Evolutionary conservation across 92 coral and sea anemone species (phyloP).

Genomic region (Porites lobata): DNA sequence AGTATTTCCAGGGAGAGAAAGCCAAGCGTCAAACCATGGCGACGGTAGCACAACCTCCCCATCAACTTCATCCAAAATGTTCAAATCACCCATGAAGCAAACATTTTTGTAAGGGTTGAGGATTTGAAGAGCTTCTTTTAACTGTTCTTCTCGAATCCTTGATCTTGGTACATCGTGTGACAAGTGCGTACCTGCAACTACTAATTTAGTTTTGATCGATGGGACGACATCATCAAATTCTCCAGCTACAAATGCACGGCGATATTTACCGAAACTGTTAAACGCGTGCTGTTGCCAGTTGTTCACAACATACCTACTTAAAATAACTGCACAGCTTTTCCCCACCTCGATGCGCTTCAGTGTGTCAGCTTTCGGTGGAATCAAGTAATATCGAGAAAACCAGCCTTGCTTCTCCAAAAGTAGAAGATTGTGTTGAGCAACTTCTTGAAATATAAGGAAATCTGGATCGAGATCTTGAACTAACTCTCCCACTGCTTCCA

Average conservation of each 20-base stretch:
- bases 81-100: slow-evolving; percentile 85
- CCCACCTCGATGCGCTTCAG: neutral
- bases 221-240: slow-evolving; percentile 21
- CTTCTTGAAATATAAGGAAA: slow-evolving; percentile 76
- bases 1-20: slow-evolving; percentile 53
- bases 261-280: slow-evolving; percentile 47
- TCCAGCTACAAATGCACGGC: slow-evolving; percentile 60
- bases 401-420: slow-evolving; percentile 61
- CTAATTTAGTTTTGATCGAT: neutral
- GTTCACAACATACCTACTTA: slow-evolving; percentile 4
- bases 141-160: slow-evolving; percentile 68
- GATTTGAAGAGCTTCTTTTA: slow-evolving; percentile 47
- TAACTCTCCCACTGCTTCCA: slow-evolving; percentile 70
- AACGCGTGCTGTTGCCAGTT: slow-evolving; percentile 28
- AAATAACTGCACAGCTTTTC: slow-evolving; percentile 39
- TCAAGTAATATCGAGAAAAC: slow-evolving; percentile 54
- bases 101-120: slow-evolving; percentile 54
- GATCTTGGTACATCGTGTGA: slow-evolving; percentile 57
- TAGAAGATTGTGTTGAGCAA: slow-evolving; percentile 44
- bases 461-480: slow-evolving; percentile 59
- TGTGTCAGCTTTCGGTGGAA: slow-evolving; percentile 17
- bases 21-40: slow-evolving; percentile 84
- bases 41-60: slow-evolving; percentile 71
- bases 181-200: slow-evolving; percentile 77
- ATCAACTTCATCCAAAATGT: slow-evolving; percentile 68